A percentile compares a stretch with the other conserved stretches of the same genome.
Evolutionary conservation across 1,140 invertebrate species (phyloP).

Genomic region (Heliconius melpomene): DNA sequence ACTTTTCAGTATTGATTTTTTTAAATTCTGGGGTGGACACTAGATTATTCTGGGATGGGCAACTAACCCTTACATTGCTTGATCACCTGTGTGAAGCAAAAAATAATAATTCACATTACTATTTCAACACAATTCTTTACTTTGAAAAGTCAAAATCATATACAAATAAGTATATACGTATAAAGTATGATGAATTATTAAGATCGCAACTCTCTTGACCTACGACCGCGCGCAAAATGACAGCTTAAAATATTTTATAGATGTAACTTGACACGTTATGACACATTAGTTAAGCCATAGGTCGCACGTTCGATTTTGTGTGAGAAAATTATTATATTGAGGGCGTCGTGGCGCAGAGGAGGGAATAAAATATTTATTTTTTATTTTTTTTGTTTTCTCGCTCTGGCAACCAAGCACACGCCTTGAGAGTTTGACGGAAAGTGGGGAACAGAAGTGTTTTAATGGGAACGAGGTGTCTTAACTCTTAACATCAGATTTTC

Average conservation of each 20-base stretch:
- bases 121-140: neutral
- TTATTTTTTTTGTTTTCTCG: too few relatives aligned
- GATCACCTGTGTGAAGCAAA: neutral
- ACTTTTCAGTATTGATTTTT: too few relatives aligned
- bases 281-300: neutral
- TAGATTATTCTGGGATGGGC: too few relatives aligned
- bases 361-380: too few relatives aligned
- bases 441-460: too few relatives aligned
- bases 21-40: too few relatives aligned
- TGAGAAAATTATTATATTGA: neutral
- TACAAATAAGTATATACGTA: neutral
- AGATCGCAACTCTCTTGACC: conserved; percentile 8
- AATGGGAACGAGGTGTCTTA: too few relatives aligned
- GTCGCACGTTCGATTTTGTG: neutral
- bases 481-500: too few relatives aligned
- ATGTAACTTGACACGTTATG: conserved; percentile 2
- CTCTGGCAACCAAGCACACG: too few relatives aligned
- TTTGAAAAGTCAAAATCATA: neutral
- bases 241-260: neutral
- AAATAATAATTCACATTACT: neutral
- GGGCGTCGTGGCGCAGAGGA: too few relatives aligned
- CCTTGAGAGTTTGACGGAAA: too few relatives aligned
- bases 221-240: conserved; percentile 5
- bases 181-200: conserved; percentile 14
- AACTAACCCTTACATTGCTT: too few relatives aligned